Percentiles rank a stretch among this genome's conserved stretches.
Evolutionary conservation across 2,797 vertebrate species (phyloP).

Genomic region (Pangasius larnaudii): DNA sequence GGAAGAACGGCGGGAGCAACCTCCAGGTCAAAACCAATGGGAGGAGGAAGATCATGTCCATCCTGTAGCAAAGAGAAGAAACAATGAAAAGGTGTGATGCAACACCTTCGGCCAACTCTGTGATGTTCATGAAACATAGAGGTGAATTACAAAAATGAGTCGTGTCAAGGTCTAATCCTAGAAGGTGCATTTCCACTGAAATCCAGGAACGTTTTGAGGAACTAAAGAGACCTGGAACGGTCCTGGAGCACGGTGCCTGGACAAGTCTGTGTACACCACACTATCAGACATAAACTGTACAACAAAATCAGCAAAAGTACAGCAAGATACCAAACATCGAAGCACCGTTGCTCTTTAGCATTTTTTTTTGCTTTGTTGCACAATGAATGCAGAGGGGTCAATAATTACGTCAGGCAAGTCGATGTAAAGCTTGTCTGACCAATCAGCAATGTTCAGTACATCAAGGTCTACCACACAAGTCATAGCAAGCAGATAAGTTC

Average conservation of each 20-base stretch:
- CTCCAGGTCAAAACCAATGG: constrained; percentile 87
- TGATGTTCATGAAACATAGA: not conserved
- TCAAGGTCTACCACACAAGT: not conserved
- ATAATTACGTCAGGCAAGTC: not conserved
- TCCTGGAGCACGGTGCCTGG: not conserved
- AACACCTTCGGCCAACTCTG: not conserved
- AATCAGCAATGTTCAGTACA: not conserved
- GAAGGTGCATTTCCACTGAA: not conserved
- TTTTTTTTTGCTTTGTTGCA: not conserved
- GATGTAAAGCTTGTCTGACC: not conserved
- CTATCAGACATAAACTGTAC: not conserved
- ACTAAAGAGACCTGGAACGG: not conserved
- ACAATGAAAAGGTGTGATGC: not conserved
- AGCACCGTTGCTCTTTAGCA: not conserved
- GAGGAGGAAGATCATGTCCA: constrained; percentile 86
- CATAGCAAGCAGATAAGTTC: not conserved
- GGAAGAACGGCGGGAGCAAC: constrained; percentile 85
- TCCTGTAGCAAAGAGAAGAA: constrained; percentile 71
- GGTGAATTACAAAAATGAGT: not conserved
- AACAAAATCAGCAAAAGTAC: not conserved
- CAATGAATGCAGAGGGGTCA: not conserved
- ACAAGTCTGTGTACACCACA: not conserved
- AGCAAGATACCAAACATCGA: not conserved
- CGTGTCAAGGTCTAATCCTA: not conserved
- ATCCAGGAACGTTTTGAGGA: not conserved